Evolutionary conservation across 1,140 invertebrate species (phyloP), one percentile per base, ranked within the genome.

Genomic region (Sipha flava): DNA sequence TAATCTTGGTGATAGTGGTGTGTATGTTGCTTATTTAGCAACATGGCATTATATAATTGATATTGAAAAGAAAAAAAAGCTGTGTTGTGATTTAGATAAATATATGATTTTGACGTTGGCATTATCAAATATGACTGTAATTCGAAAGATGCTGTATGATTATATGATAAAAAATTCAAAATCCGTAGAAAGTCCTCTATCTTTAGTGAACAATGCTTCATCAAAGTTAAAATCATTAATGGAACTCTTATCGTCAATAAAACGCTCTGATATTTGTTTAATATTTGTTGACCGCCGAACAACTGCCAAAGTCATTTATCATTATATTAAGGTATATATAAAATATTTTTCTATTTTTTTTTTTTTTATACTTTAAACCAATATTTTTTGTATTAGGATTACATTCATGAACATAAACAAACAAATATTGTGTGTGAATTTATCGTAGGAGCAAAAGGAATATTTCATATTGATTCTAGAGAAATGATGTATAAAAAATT

Each of bases 241-340:
- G 12, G 82, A 85, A 2, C 84, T 90, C 43, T 82, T 93, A 6
- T 86, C 87, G 81, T 82, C 86, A 18, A 3, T 80, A 14, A 47
- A 72, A 21, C 3, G 23, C 89, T 87, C 72, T 83, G 87, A 80
- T 40, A 59, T n/a, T 75, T 80, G 80, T 66, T 62, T 98, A 26
- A 88, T 97, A 47, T 97, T 98, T 87, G 93, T 94, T 0, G 86
- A 93, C 84, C 87, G 92, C 81, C 87, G 93, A 77, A 90, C 91
- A 79, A 92, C 91, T 0, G 92, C 93, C 0, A 92, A 94, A 86
- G 87, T 93, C 12, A 84, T 98, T 1, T 92, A 90, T 83, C 89
- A 92, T 82, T 85, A 95, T 34, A 84, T 97, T 1, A 88, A 91
- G 82, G 89, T 90, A 85, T 16, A 66, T 43, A 64, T 2, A 37